Evolutionary conservation across 2,888 invertebrate species (phyloP), one percentile per base, ranked within the genome.

Genomic region (Scotopteryx bipunctaria): DNA sequence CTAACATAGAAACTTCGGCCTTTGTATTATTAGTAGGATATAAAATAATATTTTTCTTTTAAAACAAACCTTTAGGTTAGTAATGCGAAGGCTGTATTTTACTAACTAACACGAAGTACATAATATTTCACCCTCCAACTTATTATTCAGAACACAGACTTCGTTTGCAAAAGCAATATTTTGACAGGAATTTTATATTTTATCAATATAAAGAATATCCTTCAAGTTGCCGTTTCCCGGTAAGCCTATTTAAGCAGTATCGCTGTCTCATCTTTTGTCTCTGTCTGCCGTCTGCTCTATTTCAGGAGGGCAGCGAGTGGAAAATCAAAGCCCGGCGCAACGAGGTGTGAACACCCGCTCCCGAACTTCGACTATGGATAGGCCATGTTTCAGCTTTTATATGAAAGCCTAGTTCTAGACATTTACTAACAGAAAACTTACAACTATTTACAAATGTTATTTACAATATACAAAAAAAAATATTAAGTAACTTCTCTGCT

Each of bases 301-400:
- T 61, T 56, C 59, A 36, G 55, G 45, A 33, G 52, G 27, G 47
- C 61, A 61, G 21, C 25, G 37, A 43, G 61, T 58, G 63, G 63
- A 63, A 63, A 56, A 63, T 63, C 63, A 63, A 63, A 63, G 61
- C 56, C 48, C 48, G n/a, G 29, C 23, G 42, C 56, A 63, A 37
- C 52, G 47, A 59, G 31, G 47, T 43, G 63, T 56, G 59, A 54
- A 44, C 32, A 32, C 47, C 19, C 46, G 25, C 27, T n/a, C 29
- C 53, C 53, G 47, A 48, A 53, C 47, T 53, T 44, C 17, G 40
- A 47, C 40, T 35, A 25, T 14, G 29, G 27, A 35, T 46, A 27
- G 25, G 14, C 23, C 40, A 9, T 35, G 47, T 15, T 46, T 29
- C 19, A 40, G 47, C 38, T 47, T 47, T 31, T 25, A 40, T 19